These are phyloP conservation scores for Orientallactaga sibirica DNA, from an alignment of 2,797 vertebrate genomes.

Conservation along the genomic window DNA sequence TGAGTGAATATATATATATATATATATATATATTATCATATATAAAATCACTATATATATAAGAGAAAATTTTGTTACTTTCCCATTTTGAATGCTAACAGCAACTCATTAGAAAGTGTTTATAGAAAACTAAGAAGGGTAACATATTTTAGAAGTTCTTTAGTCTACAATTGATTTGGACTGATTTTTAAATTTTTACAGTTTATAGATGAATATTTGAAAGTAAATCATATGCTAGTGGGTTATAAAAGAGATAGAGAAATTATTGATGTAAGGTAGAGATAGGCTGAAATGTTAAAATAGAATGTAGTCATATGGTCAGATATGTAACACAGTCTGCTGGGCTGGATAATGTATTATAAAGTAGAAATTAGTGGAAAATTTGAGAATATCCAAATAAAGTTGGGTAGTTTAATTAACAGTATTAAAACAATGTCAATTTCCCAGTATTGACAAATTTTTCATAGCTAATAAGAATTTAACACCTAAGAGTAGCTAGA, in stretches of 20 bases:
- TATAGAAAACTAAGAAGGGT: constrained; percentile 43
- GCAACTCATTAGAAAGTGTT: constrained; percentile 67
- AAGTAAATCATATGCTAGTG: constrained; percentile 49
- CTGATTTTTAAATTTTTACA: constrained; percentile 6
- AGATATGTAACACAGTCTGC: background rate
- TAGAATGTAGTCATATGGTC: background rate
- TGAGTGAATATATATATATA: constrained; percentile 53
- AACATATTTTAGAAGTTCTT: constrained; percentile 56
- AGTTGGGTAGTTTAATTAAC: background rate
- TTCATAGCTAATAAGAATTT: background rate
- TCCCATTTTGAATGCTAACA: constrained; percentile 58
- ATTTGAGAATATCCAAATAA: background rate
- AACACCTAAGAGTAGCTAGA: background rate
- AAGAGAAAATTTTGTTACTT: constrained; percentile 57
- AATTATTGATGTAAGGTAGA: constrained; percentile 3
- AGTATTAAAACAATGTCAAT: background rate
- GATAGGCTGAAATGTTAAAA: constrained; percentile 1
- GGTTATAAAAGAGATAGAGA: constrained; percentile 27
- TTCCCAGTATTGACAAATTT: constrained; percentile 26
- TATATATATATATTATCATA: constrained; percentile 30
- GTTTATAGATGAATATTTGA: constrained; percentile 45
- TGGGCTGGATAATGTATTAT: background rate
- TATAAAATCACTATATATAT: constrained; percentile 52
- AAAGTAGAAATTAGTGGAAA: constrained; percentile 13
- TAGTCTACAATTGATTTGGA: background rate